Evolutionary conservation across 2,113 vertebrate genomes (phyloP), one percentile per base, ranked within the genome.

Genomic region (Gallinago media): DNA sequence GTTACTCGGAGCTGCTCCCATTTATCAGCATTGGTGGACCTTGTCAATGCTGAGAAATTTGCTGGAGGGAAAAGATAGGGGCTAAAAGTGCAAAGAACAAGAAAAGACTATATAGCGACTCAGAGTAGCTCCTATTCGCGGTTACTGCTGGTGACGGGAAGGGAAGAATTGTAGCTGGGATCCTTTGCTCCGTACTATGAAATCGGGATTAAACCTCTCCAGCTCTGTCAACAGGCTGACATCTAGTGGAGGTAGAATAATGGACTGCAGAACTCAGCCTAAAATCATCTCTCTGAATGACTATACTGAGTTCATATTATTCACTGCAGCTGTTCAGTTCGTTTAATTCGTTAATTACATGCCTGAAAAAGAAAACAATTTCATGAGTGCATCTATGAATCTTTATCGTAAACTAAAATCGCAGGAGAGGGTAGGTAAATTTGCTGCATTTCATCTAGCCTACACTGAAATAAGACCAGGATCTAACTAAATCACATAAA

Each of bases 161-260:
- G 38, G 44, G 52, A 62, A 52, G 73, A 47, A 38, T 27, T 89
- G 32, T 73, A 63, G 61, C 52, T 85, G 71, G 58, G 71, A 46
- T 83, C 70, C 20, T 67, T 50, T 25, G 36, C 58, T 65, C 63
- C 54, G 21, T 34, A 3, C 22, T 44, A 2, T n/a, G 23, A 54
- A 71, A 22, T 0, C 25, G 38, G 32, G 44, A 65, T 73, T 40
- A 62, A 74, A 32, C 5, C 9, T 18, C 29, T 86, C 17, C 62
- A 86, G 75, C 61, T 77, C 85, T 88, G 82, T 86, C 97, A 21
- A 11, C 34, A 68, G 94, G 20, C 93, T 86, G 98, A 96, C 98
- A 96, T 94, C 97, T 98, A 92, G 96, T 93, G 98, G 97, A 65
- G 22, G 4, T 52, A 61, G n/a, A 67, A 44, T 23, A 66, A 15